Percentiles rank a stretch among this genome's conserved stretches.
These are phyloP conservation scores for Scarus forsteni DNA, from an alignment of 2,797 vertebrate species.

Conservation along the genomic window DNA sequence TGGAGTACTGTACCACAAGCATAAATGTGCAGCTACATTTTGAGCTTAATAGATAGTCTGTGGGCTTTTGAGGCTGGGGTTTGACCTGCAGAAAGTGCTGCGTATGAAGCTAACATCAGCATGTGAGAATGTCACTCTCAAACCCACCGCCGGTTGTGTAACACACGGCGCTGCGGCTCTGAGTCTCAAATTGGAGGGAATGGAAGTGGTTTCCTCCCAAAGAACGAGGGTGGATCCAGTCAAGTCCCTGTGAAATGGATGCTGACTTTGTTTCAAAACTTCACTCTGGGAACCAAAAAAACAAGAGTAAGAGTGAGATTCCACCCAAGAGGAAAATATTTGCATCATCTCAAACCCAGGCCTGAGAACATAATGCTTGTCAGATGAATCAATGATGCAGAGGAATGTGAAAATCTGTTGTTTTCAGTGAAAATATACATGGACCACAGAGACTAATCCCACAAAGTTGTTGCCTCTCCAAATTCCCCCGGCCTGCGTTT, in stretches of 20 bases:
- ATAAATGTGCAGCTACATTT: slow-evolving; percentile 46
- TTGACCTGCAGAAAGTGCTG: slow-evolving; percentile 72
- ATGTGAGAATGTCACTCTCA: slow-evolving; percentile 56
- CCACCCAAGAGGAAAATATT: slow-evolving; percentile 55
- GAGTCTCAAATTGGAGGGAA: slow-evolving; percentile 54
- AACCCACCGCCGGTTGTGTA: slow-evolving; percentile 64
- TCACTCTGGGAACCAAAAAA: slow-evolving; percentile 23
- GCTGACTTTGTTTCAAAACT: slow-evolving; percentile 45
- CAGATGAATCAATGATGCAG: slow-evolving; percentile 66
- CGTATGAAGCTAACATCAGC: slow-evolving; percentile 63
- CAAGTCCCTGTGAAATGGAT: slow-evolving; percentile 39
- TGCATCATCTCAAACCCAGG: slow-evolving; percentile 58
- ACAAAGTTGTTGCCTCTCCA: slow-evolving; percentile 67
- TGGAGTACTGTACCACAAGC: slow-evolving; percentile 57
- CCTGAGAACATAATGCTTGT: slow-evolving; percentile 59
- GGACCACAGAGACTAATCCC: slow-evolving; percentile 67
- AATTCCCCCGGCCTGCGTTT: slow-evolving; percentile 66
- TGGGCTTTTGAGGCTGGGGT: slow-evolving; percentile 56
- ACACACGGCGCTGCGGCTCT: slow-evolving; percentile 62
- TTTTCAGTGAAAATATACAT: slow-evolving; percentile 76
- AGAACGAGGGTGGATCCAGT: slow-evolving; percentile 61
- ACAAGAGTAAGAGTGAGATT: slow-evolving; percentile 22
- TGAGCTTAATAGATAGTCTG: slow-evolving; percentile 57
- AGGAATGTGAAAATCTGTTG: slow-evolving; percentile 75
- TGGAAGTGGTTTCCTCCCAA: slow-evolving; percentile 60